phyloP scores from a whole-genome alignment of 2,888 invertebrate species.

The Scaptomyza reducta region DNA sequence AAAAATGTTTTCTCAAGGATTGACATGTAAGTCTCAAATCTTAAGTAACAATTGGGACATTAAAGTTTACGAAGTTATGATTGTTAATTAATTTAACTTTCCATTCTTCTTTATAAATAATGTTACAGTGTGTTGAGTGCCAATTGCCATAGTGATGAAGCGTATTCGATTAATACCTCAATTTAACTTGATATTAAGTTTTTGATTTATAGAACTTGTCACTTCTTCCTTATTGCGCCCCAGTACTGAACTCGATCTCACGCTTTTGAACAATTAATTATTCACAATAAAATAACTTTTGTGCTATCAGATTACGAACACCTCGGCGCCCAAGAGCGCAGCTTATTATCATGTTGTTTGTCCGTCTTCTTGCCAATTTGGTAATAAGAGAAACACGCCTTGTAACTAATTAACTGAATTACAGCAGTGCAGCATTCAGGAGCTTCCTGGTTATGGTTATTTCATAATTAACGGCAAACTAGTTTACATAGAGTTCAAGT shows the following conservation, averaged over 20 bases:
- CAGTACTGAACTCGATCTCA: neutral
- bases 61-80: no score
- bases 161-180: neutral
- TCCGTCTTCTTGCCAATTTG: constrained; percentile 28
- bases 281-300: constrained; percentile 15
- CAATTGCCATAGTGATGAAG: constrained; percentile 9
- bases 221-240: constrained; percentile 30
- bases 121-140: neutral
- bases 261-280: constrained; percentile 19
- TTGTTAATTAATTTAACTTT: neutral
- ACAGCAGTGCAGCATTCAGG: constrained; percentile 15
- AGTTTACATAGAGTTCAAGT: constrained; percentile 47
- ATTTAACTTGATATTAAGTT: constrained; percentile 2
- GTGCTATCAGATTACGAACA: constrained; percentile 29
- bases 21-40: no score
- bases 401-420: constrained; percentile 44
- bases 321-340: neutral
- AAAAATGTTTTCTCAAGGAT: no score
- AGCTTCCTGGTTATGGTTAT: constrained; percentile 68
- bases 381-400: constrained; percentile 37
- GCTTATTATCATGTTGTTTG: constrained; percentile 18
- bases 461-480: constrained; percentile 65
- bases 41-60: no score
- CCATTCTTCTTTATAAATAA: neutral
- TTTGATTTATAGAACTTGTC: constrained; percentile 24